phyloP scores from a whole-genome alignment of 2,888 invertebrate genomes.

The Hoplodrina ambigua region DNA sequence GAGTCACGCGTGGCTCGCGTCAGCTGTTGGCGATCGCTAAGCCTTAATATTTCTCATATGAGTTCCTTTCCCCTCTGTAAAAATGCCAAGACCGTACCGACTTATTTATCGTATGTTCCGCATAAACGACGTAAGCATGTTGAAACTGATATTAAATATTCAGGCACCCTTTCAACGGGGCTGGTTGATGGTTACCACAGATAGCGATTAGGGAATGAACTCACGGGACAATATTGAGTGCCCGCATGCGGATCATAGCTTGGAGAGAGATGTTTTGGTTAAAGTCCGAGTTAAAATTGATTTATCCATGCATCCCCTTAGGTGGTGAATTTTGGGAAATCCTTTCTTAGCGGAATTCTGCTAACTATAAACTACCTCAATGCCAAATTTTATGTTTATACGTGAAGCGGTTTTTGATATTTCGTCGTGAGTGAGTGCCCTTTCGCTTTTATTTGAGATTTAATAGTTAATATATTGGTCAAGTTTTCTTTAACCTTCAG shows the following conservation, averaged over 20 bases:
- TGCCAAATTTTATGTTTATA: too few species aligned
- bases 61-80: slow-evolving; percentile 72
- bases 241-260: not conserved
- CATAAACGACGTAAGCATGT: slow-evolving; percentile 62
- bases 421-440: too few species aligned
- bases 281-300: too few species aligned
- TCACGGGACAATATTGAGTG: not conserved
- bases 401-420: too few species aligned
- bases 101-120: slow-evolving; percentile 65
- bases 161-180: slow-evolving; percentile 45
- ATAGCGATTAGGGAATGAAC: slow-evolving; percentile 25
- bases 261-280: not conserved
- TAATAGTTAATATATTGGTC: too few species aligned
- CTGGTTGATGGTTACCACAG: slow-evolving; percentile 36
- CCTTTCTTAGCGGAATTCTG: too few species aligned
- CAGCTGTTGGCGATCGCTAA: slow-evolving; percentile 85
- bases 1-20: slow-evolving; percentile 80
- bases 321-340: too few species aligned
- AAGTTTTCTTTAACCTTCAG: too few species aligned
- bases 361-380: too few species aligned
- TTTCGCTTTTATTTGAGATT: too few species aligned
- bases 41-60: slow-evolving; percentile 86
- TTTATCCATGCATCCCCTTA: too few species aligned
- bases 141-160: slow-evolving; percentile 66
- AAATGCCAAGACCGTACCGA: slow-evolving; percentile 68